These are phyloP conservation scores for Miltochrista miniata DNA, from an alignment of 2,888 invertebrate species.

Conservation along the genomic window DNA sequence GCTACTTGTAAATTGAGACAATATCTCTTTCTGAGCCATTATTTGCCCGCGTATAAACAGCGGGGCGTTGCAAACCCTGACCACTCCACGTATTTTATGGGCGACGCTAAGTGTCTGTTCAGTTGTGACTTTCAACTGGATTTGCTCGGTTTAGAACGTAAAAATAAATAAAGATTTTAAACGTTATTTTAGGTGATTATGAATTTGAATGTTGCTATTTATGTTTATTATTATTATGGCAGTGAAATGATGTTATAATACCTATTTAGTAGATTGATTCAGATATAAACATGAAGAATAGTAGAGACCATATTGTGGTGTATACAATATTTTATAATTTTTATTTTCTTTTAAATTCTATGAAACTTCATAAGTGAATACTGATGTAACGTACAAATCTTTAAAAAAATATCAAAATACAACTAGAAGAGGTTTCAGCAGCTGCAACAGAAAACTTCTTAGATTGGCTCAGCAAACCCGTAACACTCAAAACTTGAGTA, in stretches of 20 bases:
- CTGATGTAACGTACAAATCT: too few relatives aligned
- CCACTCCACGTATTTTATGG: constrained; percentile 41
- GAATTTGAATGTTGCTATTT: too few relatives aligned
- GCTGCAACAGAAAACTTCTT: not conserved
- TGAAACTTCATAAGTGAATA: too few relatives aligned
- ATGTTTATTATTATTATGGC: too few relatives aligned
- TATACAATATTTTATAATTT: too few relatives aligned
- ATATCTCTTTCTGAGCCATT: constrained; percentile 26
- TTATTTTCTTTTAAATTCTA: too few relatives aligned
- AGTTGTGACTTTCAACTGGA: constrained; percentile 24
- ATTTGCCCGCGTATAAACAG: constrained; percentile 33
- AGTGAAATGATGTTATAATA: too few relatives aligned
- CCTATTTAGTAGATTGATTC: too few relatives aligned
- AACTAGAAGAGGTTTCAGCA: too few relatives aligned
- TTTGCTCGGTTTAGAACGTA: constrained; percentile 18
- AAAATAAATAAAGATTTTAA: constrained; percentile 18
- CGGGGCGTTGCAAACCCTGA: constrained; percentile 35
- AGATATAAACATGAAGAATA: too few relatives aligned
- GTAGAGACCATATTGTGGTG: too few relatives aligned
- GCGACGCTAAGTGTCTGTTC: constrained; percentile 35
- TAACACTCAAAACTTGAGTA: constrained; percentile 11
- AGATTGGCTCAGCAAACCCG: not conserved
- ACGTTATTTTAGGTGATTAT: not conserved
- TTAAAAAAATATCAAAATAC: too few relatives aligned
- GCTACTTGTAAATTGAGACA: constrained; percentile 26